Base-by-base conservation (phyloP, 1,140 invertebrate genomes). In the Anadara kagoshimensis region DNA sequence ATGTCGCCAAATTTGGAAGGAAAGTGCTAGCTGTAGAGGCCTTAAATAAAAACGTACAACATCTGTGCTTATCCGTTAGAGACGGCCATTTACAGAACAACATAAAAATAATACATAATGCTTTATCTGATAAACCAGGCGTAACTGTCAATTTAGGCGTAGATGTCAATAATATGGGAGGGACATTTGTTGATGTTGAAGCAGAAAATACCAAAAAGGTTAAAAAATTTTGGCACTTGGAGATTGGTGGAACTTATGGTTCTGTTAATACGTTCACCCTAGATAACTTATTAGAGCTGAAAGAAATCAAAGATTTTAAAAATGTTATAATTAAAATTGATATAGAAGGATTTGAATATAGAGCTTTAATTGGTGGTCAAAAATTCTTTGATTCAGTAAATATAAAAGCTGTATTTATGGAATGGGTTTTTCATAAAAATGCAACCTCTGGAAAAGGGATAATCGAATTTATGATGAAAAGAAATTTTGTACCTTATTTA, bases 321-420 rank as follows among this genome's bases (percentile, higher is more conserved):
- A 66, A 69, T 51, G 45, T 70, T 18, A 56, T 70, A 10, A 75
- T 75, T 10, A 75, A 75, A 70, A 75, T 75, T 62, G 73, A 75
- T 51, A 68, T 75, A 2, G 73, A 75, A 49, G 73, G 73, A 10
- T 75, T 66, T 53, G 73, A 75, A 62, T 64, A 57, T 44, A 56
- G 53, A 61, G 73, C 70, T 41, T 49, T 75, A 22, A 69, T 54
- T 22, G 73, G 73, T 8, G 73, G 62, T 5, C 16, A 61, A 36
- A 41, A 53, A 16, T 75, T 75, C 62, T 75, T 75, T 47, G 54
- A 70, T 29, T 43, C 20, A 3, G 56, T 70, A 1, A 36, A 75
- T 45, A 56, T 75, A n/a, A 53, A 44, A 5, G 62, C 62, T 47
- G 62, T 75, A 4, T 62, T 75, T 24, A 75, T 75, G 73, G 73